Conservation (phyloP, 2,797 vertebrate genomes). For the Diplodus sargus region DNA sequence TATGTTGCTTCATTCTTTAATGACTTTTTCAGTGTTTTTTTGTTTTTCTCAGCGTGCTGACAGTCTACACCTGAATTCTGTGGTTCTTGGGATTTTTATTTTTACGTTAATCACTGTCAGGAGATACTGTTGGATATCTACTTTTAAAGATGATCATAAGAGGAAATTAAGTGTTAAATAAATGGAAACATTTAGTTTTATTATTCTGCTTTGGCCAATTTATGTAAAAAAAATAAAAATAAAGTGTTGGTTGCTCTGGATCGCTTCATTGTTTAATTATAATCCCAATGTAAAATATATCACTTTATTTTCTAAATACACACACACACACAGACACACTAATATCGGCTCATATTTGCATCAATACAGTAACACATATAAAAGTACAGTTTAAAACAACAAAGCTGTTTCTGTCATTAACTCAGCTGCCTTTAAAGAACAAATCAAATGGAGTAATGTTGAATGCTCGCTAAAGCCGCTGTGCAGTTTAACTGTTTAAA, state of each 20-base stretch:
- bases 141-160: not conserved
- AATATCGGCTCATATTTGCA: constrained; percentile 25
- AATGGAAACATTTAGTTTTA: not conserved
- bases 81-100: too few relatives aligned
- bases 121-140: not conserved
- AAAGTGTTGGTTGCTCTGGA: not conserved
- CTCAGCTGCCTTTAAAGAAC: not conserved
- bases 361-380: not conserved
- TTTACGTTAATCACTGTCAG: not conserved
- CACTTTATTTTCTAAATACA: constrained; percentile 27
- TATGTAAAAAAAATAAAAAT: not conserved
- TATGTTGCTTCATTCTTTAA: not conserved
- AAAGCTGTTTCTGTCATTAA: not conserved
- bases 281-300: constrained; percentile 12
- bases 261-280: not conserved
- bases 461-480: too few relatives aligned
- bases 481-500: too few relatives aligned
- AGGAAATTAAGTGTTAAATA: constrained; percentile 14
- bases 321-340: not conserved
- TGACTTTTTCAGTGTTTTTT: not conserved
- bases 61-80: not conserved
- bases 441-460: too few relatives aligned
- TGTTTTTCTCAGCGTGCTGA: not conserved
- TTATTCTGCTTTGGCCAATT: not conserved
- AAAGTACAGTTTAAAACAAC: constrained; percentile 11